Conservation (phyloP, 2,888 invertebrate species). For the Caenorhabditis auriculariae region DNA sequence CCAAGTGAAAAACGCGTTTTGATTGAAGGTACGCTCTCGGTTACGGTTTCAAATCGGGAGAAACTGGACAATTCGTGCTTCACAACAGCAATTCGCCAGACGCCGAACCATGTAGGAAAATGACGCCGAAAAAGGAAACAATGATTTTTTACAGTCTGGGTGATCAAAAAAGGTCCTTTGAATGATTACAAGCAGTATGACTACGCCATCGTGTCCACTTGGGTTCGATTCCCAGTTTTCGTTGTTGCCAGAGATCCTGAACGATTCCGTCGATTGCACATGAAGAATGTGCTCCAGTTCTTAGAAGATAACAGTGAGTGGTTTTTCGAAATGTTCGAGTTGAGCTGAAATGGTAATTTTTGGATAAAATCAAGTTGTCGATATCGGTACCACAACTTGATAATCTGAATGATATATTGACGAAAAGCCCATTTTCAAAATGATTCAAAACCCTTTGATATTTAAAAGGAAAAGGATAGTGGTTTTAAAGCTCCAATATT, state of each 20-base stretch:
- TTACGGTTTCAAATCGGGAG: conserved; percentile 64
- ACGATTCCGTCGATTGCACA: conserved; percentile 57
- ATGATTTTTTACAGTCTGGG: conserved; percentile 61
- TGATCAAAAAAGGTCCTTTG: conserved; percentile 64
- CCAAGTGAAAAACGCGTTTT: background rate
- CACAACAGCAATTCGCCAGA: conserved; percentile 63
- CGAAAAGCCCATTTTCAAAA: too few relatives aligned
- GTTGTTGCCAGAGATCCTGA: conserved; percentile 64
- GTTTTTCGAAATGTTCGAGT: background rate
- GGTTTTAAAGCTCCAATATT: too few relatives aligned
- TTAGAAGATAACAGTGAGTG: conserved; percentile 63
- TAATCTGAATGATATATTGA: too few relatives aligned
- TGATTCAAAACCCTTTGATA: too few relatives aligned
- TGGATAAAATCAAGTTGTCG: background rate
- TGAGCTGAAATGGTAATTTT: too few relatives aligned
- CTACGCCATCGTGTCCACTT: conserved; percentile 61
- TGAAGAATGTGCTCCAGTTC: conserved; percentile 63
- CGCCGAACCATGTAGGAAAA: conserved; percentile 60
- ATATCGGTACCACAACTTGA: background rate
- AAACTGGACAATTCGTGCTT: conserved; percentile 63
- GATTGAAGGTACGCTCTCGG: conserved; percentile 60
- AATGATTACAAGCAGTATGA: conserved; percentile 65
- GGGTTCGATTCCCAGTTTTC: conserved; percentile 63
- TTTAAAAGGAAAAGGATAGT: too few relatives aligned
- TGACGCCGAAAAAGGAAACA: background rate